These are phyloP conservation scores for Laodelphax striatellus DNA, from an alignment of 1,140 invertebrate genomes.

Conservation along the genomic window DNA sequence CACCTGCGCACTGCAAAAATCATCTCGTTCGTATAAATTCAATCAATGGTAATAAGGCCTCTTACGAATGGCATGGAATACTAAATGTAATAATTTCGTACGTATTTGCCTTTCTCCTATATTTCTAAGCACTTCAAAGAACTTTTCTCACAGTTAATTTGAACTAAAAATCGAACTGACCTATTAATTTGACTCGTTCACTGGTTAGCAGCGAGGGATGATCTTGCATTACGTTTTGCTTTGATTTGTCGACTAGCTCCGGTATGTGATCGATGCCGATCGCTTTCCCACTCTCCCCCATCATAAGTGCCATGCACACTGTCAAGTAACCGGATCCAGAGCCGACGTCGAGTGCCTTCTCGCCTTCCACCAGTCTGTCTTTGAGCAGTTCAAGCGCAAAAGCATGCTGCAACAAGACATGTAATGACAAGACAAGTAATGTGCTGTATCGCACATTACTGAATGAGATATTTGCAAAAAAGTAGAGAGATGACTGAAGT, in stretches of 20 bases:
- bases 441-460: too few species aligned
- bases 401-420: conserved; percentile 55
- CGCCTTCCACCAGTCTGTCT: conserved; percentile 68
- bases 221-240: conserved; percentile 65
- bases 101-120: too few species aligned
- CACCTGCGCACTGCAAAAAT: too few species aligned
- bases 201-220: conserved; percentile 51
- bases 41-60: too few species aligned
- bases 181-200: conserved; percentile 54
- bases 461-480: too few species aligned
- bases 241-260: conserved; percentile 64
- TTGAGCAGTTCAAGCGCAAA: conserved; percentile 83
- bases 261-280: conserved; percentile 93
- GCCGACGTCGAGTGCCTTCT: conserved; percentile 85
- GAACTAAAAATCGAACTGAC: conserved; percentile 37
- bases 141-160: too few species aligned
- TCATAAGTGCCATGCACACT: conserved; percentile 83
- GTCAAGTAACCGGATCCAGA: conserved; percentile 93
- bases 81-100: too few species aligned
- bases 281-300: conserved; percentile 59
- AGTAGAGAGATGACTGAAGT: too few species aligned
- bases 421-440: too few species aligned
- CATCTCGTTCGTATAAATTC: too few species aligned
- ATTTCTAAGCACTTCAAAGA: too few species aligned
- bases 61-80: too few species aligned